Percentiles rank a stretch among this genome's conserved stretches.
phyloP scores from a whole-genome alignment of 2,888 invertebrate genomes.

The Hololepta plana region DNA sequence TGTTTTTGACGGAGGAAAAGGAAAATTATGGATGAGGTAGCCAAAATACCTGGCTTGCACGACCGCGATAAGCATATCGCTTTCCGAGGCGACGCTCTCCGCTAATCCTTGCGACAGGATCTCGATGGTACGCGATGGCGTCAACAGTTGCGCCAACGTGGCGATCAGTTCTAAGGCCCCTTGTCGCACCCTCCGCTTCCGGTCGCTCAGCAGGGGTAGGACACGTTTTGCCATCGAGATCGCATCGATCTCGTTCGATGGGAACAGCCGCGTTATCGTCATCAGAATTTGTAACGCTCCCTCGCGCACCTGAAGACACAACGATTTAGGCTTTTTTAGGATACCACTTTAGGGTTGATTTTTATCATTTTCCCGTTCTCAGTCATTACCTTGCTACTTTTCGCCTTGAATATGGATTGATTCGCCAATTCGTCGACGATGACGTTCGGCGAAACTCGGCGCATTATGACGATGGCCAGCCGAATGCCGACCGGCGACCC shows the following conservation, averaged over 20 bases:
- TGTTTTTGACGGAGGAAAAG: slow-evolving; percentile 1
- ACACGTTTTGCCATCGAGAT: slow-evolving; percentile 21
- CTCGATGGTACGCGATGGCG: no score
- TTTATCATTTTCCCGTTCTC: neutral
- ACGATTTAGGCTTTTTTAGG: neutral
- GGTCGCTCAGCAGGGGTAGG: slow-evolving; percentile 26
- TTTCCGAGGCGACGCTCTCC: slow-evolving; percentile 34
- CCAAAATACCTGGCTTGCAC: slow-evolving; percentile 51
- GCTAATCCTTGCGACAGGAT: slow-evolving; percentile 39
- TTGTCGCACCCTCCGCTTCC: slow-evolving; percentile 56
- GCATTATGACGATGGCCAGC: slow-evolving; percentile 31
- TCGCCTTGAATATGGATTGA: slow-evolving; percentile 14
- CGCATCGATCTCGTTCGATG: slow-evolving; percentile 46
- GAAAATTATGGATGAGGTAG: neutral
- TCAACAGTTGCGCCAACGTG: slow-evolving; percentile 56
- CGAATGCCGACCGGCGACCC: slow-evolving; percentile 31
- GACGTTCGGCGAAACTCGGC: slow-evolving; percentile 29
- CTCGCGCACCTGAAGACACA: slow-evolving; percentile 36
- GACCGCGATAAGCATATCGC: slow-evolving; percentile 45
- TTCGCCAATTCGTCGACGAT: slow-evolving; percentile 14
- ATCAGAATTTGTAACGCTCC: slow-evolving; percentile 60
- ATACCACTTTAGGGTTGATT: no score
- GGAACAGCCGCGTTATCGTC: slow-evolving; percentile 58
- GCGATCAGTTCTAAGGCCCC: slow-evolving; percentile 66
- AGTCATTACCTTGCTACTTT: slow-evolving; percentile 15